These are phyloP conservation scores for Novumbra hubbsi DNA, from an alignment of 2,797 vertebrate genomes.

Conservation along the genomic window DNA sequence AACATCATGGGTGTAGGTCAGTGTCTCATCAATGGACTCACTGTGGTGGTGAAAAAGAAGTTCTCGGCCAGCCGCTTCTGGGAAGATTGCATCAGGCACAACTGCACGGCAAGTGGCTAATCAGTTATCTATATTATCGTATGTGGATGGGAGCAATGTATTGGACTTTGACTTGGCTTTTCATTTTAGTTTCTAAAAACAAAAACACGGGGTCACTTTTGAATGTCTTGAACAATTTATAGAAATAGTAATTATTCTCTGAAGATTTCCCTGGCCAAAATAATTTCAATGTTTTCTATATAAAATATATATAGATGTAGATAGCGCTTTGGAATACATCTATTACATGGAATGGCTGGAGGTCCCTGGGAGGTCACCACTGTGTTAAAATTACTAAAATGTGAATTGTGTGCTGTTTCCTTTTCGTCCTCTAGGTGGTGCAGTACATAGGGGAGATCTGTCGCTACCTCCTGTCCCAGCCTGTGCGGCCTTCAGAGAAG, in stretches of 20 bases:
- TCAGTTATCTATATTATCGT: not conserved
- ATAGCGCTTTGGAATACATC: too few relatives aligned
- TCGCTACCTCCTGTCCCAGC: conserved; percentile 88
- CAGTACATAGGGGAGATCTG: conserved; percentile 97
- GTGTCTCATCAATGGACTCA: conserved; percentile 87
- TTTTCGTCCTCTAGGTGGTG: conserved; percentile 73
- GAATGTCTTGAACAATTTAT: too few relatives aligned
- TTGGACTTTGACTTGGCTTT: not conserved
- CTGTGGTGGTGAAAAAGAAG: conserved; percentile 91
- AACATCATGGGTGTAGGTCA: conserved; percentile 94
- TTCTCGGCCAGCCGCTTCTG: conserved; percentile 94
- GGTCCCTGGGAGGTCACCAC: too few relatives aligned
- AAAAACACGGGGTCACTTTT: too few relatives aligned
- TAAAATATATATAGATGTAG: too few relatives aligned
- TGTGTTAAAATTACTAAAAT: not conserved
- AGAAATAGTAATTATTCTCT: too few relatives aligned
- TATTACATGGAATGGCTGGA: too few relatives aligned
- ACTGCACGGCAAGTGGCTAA: conserved; percentile 84
- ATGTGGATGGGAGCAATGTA: not conserved
- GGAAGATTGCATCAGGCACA: conserved; percentile 89
- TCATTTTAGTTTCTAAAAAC: too few relatives aligned
- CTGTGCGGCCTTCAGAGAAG: conserved; percentile 73
- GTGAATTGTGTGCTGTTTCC: not conserved
- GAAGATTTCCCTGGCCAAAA: too few relatives aligned
- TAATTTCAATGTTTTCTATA: too few relatives aligned